Base-by-base conservation (phyloP, 2,113 vertebrate genomes). In the Malurus melanocephalus region DNA sequence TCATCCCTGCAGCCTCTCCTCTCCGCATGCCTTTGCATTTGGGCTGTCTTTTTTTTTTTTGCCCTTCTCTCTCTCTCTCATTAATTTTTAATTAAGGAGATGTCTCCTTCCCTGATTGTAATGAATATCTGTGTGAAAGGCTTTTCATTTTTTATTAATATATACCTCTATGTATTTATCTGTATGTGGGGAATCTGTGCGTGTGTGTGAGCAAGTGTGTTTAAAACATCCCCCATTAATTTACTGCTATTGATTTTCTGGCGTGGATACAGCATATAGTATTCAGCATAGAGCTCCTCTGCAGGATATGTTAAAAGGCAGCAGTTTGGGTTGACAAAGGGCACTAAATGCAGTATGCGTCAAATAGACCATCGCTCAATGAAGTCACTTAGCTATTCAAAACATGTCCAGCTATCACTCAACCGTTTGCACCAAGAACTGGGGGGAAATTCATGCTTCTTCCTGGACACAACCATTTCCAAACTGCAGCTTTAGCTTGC, bases 321-420 rank as follows among this genome's bases (percentile, higher is more conserved):
- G 97, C 91, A 88, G 96, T 95, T 97, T 95, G 97, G 97, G 97
- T 96, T 93, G 97, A 97, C 97, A 97, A 97, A 98, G 97, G 97
- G 96, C 97, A 97, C 94, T 96, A 97, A 97, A 97, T 98, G 97
- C 98, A 97, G 97, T 97, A 98, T 98, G 98, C 98, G 97, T 98
- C 98, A 98, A 98, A 98, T 62, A 97, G 97, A 96, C 97, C 98
- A 97, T 97, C 93, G 97, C 96, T 98, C 97, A 98, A 97, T 97
- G 97, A 97, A 98, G 97, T 97, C 98, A 97, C 97, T 98, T 98
- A 97, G 97, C 96, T 97, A 98, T 98, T 98, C 97, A 97, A 97
- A 97, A 97, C 98, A 98, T 98, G 97, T 98, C 91, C 97, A 95
- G 96, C 97, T 97, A 95, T 98, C 97, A 98, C 96, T 97, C 97